These are phyloP conservation scores for Oscheius sp. DNA, from an alignment of 2,888 invertebrate species.

Conservation along the genomic window DNA sequence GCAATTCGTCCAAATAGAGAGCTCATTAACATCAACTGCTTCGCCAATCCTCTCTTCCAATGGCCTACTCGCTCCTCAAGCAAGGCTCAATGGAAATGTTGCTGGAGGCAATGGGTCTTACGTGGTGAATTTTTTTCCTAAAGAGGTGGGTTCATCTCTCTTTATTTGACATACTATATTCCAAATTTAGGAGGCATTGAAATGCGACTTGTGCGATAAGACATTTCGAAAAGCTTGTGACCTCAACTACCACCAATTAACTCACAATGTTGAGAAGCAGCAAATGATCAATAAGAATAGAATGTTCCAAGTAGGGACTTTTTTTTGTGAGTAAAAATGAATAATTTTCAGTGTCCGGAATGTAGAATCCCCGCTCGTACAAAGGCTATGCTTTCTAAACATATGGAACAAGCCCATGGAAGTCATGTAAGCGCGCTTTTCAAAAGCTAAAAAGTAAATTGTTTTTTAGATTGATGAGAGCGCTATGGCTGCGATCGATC, in stretches of 20 bases:
- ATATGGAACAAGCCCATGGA: slow-evolving; percentile 52
- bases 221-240: slow-evolving; percentile 83
- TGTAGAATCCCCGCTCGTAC: slow-evolving; percentile 69
- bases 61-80: neutral
- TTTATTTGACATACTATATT: neutral
- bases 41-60: slow-evolving; percentile 1
- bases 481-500: slow-evolving; percentile 40
- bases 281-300: slow-evolving; percentile 34
- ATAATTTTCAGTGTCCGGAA: slow-evolving; percentile 65
- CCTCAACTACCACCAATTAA: slow-evolving; percentile 59
- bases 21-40: neutral
- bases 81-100: slow-evolving; percentile 1
- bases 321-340: neutral
- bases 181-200: slow-evolving; percentile 31
- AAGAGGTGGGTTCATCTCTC: slow-evolving; percentile 5
- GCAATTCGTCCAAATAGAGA: slow-evolving; percentile 2
- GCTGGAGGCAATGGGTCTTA: neutral
- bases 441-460: neutral
- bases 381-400: slow-evolving; percentile 65
- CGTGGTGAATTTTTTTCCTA: slow-evolving; percentile 19
- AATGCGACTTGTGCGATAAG: slow-evolving; percentile 81
- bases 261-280: slow-evolving; percentile 73
- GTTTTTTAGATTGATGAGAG: slow-evolving; percentile 47
- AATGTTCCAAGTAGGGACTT: slow-evolving; percentile 41
- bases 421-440: slow-evolving; percentile 32